Evolutionary conservation across 2,113 vertebrate species (phyloP).

Genomic region (Probosciger aterrimus): DNA sequence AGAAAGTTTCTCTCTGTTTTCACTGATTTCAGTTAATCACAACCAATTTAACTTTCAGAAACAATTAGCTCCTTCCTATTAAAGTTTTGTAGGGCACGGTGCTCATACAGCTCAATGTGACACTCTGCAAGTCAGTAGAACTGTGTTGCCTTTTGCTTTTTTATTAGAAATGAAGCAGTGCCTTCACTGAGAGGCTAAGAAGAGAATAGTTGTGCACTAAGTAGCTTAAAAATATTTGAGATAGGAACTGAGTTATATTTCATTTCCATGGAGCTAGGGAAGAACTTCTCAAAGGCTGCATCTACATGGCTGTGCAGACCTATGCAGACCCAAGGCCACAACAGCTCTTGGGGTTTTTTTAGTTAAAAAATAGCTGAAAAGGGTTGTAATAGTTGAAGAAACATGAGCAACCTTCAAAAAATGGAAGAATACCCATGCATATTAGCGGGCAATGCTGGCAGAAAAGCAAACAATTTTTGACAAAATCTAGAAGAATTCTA

Average conservation of each 20-base stretch:
- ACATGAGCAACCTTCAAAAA: neutral
- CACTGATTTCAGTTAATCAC: neutral
- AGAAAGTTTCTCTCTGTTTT: neutral
- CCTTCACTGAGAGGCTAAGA: neutral
- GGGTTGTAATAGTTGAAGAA: neutral
- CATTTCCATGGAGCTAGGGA: neutral
- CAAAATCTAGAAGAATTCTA: neutral
- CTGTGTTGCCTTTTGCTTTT: neutral
- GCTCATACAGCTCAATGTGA: neutral
- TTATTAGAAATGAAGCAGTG: neutral
- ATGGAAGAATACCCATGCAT: neutral
- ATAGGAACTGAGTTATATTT: neutral
- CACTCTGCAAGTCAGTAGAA: neutral
- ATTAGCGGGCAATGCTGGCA: neutral
- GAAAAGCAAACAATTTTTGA: neutral
- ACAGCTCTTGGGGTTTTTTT: accelerated
- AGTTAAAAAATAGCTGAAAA: neutral
- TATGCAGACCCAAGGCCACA: neutral
- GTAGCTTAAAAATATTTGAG: neutral
- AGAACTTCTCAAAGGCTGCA: neutral
- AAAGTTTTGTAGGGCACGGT: neutral
- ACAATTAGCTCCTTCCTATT: neutral
- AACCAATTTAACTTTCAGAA: neutral
- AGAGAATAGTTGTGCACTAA: neutral
- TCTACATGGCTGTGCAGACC: neutral